A percentile compares a stretch with the other conserved stretches of the same genome.
Evolutionary conservation across 2,113 vertebrate species (phyloP).

Genomic region (Cariama cristata): DNA sequence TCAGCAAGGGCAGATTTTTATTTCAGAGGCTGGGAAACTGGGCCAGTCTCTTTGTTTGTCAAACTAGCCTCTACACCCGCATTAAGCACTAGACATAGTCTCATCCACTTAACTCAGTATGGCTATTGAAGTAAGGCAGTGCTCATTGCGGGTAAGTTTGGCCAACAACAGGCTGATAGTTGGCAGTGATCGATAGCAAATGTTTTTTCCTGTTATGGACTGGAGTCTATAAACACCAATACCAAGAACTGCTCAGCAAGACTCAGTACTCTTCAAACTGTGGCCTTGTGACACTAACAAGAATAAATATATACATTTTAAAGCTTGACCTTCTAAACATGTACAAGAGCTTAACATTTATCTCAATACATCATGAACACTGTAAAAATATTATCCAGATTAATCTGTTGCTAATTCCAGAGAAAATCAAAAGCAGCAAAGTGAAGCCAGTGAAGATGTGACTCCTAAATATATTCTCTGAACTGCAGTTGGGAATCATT

Average conservation of each 20-base stretch:
- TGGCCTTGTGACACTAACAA: background rate
- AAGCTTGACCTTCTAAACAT: conserved; percentile 35
- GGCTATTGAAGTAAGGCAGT: background rate
- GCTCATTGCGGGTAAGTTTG: background rate
- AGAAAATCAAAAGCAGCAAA: background rate
- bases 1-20: background rate
- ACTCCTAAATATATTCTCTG: background rate
- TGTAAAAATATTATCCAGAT: background rate
- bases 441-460: background rate
- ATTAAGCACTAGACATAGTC: background rate
- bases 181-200: background rate
- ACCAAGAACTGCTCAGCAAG: background rate
- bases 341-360: conserved; percentile 10
- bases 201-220: conserved; percentile 4
- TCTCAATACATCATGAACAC: background rate
- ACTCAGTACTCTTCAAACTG: background rate
- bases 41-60: background rate
- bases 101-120: background rate
- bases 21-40: background rate
- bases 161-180: background rate
- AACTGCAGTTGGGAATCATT: background rate
- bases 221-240: background rate
- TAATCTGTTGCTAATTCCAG: background rate
- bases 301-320: conserved; percentile 40
- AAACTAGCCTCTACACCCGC: rapidly evolving